These are phyloP conservation scores for Chelonus formosanus DNA, from an alignment of 2,888 invertebrate genomes.

Conservation along the genomic window DNA sequence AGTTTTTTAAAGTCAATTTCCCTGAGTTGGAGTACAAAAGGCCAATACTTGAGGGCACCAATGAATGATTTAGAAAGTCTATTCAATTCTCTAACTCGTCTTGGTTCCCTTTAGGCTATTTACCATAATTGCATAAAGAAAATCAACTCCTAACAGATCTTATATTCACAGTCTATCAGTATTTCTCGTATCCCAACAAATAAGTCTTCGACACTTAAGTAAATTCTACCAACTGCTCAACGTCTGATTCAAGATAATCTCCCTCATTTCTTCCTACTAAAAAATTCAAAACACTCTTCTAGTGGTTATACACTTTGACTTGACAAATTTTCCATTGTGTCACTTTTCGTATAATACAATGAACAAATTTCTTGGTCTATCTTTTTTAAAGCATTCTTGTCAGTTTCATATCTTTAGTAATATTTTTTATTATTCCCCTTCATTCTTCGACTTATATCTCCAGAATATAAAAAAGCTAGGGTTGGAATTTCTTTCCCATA, in stretches of 20 bases:
- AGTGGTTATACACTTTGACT: background rate
- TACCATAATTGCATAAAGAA: slow-evolving; percentile 26
- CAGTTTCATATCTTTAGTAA: too few species aligned
- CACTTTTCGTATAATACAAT: background rate
- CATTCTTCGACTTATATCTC: too few species aligned
- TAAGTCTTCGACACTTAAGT: slow-evolving; percentile 2
- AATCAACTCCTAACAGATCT: background rate
- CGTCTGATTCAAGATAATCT: slow-evolving; percentile 6
- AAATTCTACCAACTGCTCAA: background rate
- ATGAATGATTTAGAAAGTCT: slow-evolving; percentile 5
- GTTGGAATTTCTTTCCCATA: too few species aligned
- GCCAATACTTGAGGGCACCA: background rate
- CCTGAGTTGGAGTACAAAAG: too few species aligned
- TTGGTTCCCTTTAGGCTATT: background rate
- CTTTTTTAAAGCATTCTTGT: too few species aligned
- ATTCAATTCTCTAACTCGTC: slow-evolving; percentile 1
- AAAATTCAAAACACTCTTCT: slow-evolving; percentile 12
- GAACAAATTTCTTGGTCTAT: background rate
- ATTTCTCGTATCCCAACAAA: slow-evolving; percentile 2
- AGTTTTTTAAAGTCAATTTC: too few species aligned
- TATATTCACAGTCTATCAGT: background rate
- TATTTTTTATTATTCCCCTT: too few species aligned
- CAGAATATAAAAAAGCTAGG: too few species aligned
- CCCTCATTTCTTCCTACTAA: background rate
- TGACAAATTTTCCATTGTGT: background rate